These are phyloP conservation scores for Trissonchulus sp. DNA, from an alignment of 2,888 invertebrate species.

Conservation along the genomic window DNA sequence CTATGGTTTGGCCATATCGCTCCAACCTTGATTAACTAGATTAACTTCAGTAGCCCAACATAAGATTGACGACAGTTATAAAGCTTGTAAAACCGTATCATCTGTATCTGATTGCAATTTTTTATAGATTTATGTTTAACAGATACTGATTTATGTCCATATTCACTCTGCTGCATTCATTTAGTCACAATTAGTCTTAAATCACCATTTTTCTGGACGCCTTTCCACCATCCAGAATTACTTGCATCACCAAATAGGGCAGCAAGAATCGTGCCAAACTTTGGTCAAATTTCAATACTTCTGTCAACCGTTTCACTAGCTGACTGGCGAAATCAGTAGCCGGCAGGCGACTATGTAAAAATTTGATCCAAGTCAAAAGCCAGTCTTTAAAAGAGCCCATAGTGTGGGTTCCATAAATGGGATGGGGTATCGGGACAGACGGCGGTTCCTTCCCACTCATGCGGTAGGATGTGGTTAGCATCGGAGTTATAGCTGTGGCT, in stretches of 20 bases:
- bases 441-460: neutral
- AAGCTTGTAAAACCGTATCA: too few species aligned
- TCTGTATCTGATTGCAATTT: too few species aligned
- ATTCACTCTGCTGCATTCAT: too few species aligned
- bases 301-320: neutral
- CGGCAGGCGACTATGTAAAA: neutral
- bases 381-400: neutral
- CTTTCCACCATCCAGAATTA: neutral
- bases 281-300: neutral
- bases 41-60: too few species aligned
- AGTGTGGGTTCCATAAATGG: neutral
- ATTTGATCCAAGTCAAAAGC: neutral
- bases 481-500: neutral
- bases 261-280: slow-evolving; percentile 12
- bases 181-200: too few species aligned
- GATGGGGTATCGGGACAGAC: neutral
- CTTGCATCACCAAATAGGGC: slow-evolving; percentile 23
- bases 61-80: too few species aligned
- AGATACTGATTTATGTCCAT: too few species aligned
- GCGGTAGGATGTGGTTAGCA: neutral
- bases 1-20: too few species aligned
- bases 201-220: too few species aligned
- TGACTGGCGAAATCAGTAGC: neutral
- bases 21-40: too few species aligned
- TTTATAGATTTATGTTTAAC: too few species aligned